These are phyloP conservation scores for Noturus placidus DNA, from an alignment of 2,113 vertebrate genomes.

Conservation along the genomic window DNA sequence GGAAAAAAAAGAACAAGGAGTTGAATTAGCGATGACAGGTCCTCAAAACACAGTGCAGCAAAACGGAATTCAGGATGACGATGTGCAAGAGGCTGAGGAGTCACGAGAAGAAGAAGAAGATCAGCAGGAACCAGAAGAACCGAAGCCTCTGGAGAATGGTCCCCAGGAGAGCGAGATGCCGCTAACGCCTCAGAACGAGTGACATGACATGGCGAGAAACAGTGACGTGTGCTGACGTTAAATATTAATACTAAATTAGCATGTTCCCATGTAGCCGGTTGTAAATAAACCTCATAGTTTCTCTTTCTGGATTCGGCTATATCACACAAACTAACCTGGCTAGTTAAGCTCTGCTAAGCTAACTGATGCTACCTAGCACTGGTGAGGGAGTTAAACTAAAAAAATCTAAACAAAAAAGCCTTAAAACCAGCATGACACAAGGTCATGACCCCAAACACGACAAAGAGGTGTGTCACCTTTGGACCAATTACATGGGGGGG, in stretches of 20 bases:
- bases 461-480: neutral
- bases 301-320: neutral
- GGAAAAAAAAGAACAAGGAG: constrained; percentile 43
- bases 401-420: neutral
- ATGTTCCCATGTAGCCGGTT: neutral
- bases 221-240: neutral
- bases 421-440: neutral
- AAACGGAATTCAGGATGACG: constrained; percentile 37
- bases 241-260: neutral
- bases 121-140: constrained; percentile 51
- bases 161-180: constrained; percentile 51
- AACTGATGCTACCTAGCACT: too few species aligned
- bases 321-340: neutral
- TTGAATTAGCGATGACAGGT: neutral
- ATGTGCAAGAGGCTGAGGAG: constrained; percentile 55
- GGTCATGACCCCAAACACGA: neutral
- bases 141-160: constrained; percentile 51
- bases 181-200: constrained; percentile 61
- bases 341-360: neutral
- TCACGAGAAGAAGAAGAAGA: constrained; percentile 48
- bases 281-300: neutral
- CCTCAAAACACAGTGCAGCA: constrained; percentile 17
- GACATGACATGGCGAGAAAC: neutral
- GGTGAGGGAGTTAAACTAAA: neutral
- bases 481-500: neutral